Evolutionary conservation across 2,113 vertebrate genomes (phyloP).

Genomic region (Paradoxurus hermaphroditus): DNA sequence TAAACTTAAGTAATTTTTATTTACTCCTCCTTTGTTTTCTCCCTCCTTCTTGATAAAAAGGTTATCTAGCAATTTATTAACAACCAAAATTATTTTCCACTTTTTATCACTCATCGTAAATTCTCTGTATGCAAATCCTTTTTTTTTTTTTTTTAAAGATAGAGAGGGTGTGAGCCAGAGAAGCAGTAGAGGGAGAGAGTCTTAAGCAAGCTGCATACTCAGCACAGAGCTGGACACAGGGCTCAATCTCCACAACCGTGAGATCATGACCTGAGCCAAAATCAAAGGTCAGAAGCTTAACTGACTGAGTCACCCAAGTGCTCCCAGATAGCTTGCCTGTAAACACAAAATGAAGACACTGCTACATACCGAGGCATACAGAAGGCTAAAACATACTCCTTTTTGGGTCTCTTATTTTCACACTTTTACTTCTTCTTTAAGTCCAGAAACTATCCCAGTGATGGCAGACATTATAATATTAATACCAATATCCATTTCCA

Average conservation of each 20-base stretch:
- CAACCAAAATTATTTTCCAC: not conserved
- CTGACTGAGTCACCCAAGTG: not conserved
- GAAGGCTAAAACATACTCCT: not conserved
- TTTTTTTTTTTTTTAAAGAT: not conserved
- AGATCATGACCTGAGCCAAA: not conserved
- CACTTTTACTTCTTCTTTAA: not conserved
- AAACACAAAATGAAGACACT: not conserved
- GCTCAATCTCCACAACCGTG: not conserved
- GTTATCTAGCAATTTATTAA: not conserved
- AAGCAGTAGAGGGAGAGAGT: not conserved
- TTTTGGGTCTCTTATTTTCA: not conserved
- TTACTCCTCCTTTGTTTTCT: not conserved
- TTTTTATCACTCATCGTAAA: constrained; percentile 20
- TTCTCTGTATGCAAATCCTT: not conserved
- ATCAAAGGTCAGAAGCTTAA: not conserved
- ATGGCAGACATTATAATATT: not conserved
- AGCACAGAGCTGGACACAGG: not conserved
- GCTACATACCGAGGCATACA: not conserved
- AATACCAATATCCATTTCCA: not conserved
- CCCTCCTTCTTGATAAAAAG: not conserved
- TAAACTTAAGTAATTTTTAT: not conserved
- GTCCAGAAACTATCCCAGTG: not conserved
- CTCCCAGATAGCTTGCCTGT: not conserved
- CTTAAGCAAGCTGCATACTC: not conserved
- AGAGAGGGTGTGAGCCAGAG: not conserved